A percentile compares a stretch with the other conserved stretches of the same genome.
Evolutionary conservation across 30 jellyfish, hydroid and myxozoan genomes (phyloP).

Genomic region (Calvadosia cruxmelitensis): DNA sequence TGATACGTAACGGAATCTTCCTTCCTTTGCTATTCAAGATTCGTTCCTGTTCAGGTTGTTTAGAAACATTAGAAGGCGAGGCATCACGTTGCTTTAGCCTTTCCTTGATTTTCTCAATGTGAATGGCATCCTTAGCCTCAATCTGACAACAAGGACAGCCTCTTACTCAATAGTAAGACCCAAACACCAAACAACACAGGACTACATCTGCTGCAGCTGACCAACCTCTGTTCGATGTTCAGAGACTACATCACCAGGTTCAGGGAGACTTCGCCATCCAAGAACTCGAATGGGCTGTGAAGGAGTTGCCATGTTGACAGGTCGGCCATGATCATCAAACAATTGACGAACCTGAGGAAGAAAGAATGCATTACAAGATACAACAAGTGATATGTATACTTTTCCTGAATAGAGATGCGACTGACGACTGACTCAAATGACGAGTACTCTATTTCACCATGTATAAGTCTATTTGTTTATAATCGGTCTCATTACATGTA

Average conservation of each 20-base stretch:
- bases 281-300: slow-evolving; percentile 81
- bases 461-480: too few relatives aligned
- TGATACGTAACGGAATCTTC: slow-evolving; percentile 53
- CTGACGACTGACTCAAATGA: too few relatives aligned
- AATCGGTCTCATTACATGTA: too few relatives aligned
- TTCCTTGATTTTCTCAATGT: not conserved
- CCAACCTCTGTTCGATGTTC: slow-evolving; percentile 75
- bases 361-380: not conserved
- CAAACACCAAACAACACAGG: not conserved
- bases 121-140: not conserved
- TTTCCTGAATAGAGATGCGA: too few relatives aligned
- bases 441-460: too few relatives aligned
- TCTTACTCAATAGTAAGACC: too few relatives aligned
- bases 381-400: too few relatives aligned
- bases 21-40: slow-evolving; percentile 18
- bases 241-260: slow-evolving; percentile 61
- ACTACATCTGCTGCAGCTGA: not conserved
- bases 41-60: not conserved
- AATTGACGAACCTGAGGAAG: slow-evolving; percentile 69
- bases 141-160: not conserved
- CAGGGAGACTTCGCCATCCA: slow-evolving; percentile 90
- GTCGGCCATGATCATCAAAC: slow-evolving; percentile 55
- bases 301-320: slow-evolving; percentile 53
- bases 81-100: not conserved
- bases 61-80: not conserved